phyloP scores from a whole-genome alignment of 2,888 invertebrate genomes.

The Parascotia fuliginaria region DNA sequence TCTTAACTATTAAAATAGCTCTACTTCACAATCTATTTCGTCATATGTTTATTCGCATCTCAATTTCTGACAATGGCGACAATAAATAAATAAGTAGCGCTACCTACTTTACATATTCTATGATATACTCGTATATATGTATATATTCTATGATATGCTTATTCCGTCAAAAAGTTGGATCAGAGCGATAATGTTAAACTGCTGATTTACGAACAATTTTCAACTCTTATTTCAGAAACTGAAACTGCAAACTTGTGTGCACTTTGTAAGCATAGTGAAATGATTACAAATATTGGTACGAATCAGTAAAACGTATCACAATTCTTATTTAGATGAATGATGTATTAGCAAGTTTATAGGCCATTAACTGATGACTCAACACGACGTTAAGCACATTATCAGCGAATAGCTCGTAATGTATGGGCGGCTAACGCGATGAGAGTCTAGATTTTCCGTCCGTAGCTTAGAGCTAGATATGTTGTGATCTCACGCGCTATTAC shows the following conservation, averaged over 20 bases:
- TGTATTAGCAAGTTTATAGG: background rate
- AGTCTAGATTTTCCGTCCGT: slow-evolving; percentile 53
- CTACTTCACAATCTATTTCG: too few species aligned
- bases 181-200: too few species aligned
- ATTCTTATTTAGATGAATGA: background rate
- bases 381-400: slow-evolving; percentile 50
- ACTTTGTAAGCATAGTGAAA: background rate
- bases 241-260: background rate
- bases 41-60: too few species aligned
- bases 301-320: background rate
- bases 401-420: slow-evolving; percentile 50
- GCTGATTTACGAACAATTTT: too few species aligned
- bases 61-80: too few species aligned
- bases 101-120: too few species aligned
- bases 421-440: slow-evolving; percentile 52
- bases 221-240: too few species aligned
- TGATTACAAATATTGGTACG: background rate
- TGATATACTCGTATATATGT: too few species aligned
- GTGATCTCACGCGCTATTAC: slow-evolving; percentile 78
- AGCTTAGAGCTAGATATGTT: slow-evolving; percentile 41
- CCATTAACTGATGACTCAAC: slow-evolving; percentile 1
- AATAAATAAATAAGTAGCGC: too few species aligned
- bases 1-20: too few species aligned
- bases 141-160: too few species aligned
- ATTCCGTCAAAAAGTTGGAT: too few species aligned